Evolutionary conservation across 2,888 invertebrate genomes (phyloP).

Genomic region (Volucella zonaria): DNA sequence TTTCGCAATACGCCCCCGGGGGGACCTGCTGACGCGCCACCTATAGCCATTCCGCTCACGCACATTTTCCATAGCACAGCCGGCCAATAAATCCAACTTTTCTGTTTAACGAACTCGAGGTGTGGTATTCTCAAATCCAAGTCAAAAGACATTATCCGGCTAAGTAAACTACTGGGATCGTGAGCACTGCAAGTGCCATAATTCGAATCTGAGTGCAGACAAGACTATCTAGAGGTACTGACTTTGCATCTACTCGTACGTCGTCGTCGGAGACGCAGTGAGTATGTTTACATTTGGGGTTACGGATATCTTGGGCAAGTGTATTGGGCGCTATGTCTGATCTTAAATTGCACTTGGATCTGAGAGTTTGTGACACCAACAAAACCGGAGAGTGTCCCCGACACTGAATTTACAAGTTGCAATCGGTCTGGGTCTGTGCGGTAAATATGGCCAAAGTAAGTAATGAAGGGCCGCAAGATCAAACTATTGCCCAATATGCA

Average conservation of each 20-base stretch:
- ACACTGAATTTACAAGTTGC: constrained; percentile 48
- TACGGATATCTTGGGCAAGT: constrained; percentile 13
- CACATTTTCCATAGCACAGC: constrained; percentile 29
- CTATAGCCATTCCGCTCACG: constrained; percentile 38
- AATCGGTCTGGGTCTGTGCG: not conserved
- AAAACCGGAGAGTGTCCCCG: constrained; percentile 54
- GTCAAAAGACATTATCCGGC: constrained; percentile 29
- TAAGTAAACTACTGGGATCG: not conserved
- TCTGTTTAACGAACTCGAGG: constrained; percentile 47
- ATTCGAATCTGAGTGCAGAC: too few species aligned
- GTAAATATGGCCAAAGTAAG: too few species aligned
- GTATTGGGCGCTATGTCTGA: constrained; percentile 34
- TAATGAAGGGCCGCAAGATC: constrained; percentile 2
- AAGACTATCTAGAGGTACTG: too few species aligned
- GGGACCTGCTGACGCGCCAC: not conserved
- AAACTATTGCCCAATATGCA: constrained; percentile 42
- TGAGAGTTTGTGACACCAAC: constrained; percentile 39
- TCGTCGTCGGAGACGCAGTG: not conserved
- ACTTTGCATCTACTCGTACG: not conserved
- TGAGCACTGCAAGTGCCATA: not conserved
- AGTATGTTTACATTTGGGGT: constrained; percentile 24
- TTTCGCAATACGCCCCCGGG: constrained; percentile 35
- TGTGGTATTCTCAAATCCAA: constrained; percentile 47
- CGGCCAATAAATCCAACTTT: constrained; percentile 34
- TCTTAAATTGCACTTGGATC: constrained; percentile 49